These are phyloP conservation scores for Spinus olivaceus DNA, from an alignment of 2,797 vertebrate species.

Conservation along the genomic window DNA sequence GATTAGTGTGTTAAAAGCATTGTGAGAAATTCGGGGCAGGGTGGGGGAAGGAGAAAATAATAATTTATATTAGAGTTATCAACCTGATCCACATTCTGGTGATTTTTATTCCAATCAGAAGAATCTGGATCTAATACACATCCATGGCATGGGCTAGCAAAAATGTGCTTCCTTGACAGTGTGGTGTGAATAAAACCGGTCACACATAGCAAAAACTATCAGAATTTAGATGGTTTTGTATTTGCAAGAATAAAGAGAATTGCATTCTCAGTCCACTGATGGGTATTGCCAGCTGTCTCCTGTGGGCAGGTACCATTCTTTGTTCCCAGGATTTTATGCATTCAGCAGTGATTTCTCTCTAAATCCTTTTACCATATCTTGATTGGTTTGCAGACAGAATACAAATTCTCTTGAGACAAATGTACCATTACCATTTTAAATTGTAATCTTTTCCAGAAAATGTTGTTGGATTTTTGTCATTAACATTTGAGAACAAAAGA, in stretches of 20 bases:
- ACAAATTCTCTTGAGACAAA: slow-evolving; percentile 45
- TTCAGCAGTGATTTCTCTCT: slow-evolving; percentile 29
- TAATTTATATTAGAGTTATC: slow-evolving; percentile 30
- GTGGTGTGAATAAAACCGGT: neutral
- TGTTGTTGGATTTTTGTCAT: neutral
- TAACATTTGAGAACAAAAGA: slow-evolving; percentile 44
- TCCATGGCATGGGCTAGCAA: neutral
- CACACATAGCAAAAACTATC: neutral
- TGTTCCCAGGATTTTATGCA: slow-evolving; percentile 44
- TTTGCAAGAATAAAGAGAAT: neutral
- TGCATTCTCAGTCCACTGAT: neutral
- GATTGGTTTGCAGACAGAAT: slow-evolving; percentile 42
- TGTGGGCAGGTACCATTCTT: slow-evolving; percentile 38
- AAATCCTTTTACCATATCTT: slow-evolving; percentile 28
- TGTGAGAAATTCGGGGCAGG: neutral
- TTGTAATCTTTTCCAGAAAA: slow-evolving; percentile 30
- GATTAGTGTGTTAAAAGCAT: slow-evolving; percentile 35
- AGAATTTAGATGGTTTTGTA: neutral
- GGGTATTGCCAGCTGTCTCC: slow-evolving; percentile 9
- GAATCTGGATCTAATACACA: neutral
- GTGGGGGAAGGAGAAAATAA: neutral
- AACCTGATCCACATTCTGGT: slow-evolving; percentile 1
- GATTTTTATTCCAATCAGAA: slow-evolving; percentile 1
- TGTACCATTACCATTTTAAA: slow-evolving; percentile 61
- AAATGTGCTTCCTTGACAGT: neutral